Evolutionary conservation across 2,888 invertebrate genomes (phyloP), one percentile per base, ranked within the genome.

Genomic region (Cristatella mucedo): DNA sequence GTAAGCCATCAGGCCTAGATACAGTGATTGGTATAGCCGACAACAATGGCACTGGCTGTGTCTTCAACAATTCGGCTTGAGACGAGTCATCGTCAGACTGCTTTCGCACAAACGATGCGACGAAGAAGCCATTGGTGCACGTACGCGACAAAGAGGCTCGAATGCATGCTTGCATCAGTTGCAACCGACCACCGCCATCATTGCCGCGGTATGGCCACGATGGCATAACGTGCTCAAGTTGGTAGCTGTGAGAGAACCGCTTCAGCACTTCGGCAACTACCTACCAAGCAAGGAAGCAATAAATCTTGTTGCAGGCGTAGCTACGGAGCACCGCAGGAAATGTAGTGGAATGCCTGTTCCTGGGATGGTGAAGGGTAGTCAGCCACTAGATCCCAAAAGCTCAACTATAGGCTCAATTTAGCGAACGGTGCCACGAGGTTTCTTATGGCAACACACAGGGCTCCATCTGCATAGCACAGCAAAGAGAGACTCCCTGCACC

Each of bases 41-140:
- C n/a, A n/a, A n/a, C n/a, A n/a, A n/a, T n/a, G n/a, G n/a, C n/a
- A n/a, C n/a, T n/a, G n/a, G n/a, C n/a, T n/a, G n/a, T n/a, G n/a
- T n/a, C n/a, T n/a, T n/a, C n/a, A n/a, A n/a, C n/a, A n/a, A n/a
- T n/a, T n/a, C n/a, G n/a, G n/a, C n/a, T n/a, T n/a, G n/a, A n/a
- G n/a, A n/a, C n/a, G n/a, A n/a, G n/a, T n/a, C n/a, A n/a, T n/a
- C n/a, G n/a, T n/a, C n/a, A n/a, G n/a, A n/a, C n/a, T n/a, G n/a
- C n/a, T n/a, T 6, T 40, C 50, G 47, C 45, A 60, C 82, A 53
- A 95, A 79, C 38, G 89, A 75, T 1, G 93, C 89, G 24, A 95
- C 74, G 67, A 97, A 97, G 67, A 97, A 93, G 2, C 95, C 95
- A 61, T 82, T 87, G 0, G 87, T 85, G 4, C 76, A 67, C 68